phyloP scores from a whole-genome alignment of 2,113 vertebrate species.

The Plecotus auritus region DNA sequence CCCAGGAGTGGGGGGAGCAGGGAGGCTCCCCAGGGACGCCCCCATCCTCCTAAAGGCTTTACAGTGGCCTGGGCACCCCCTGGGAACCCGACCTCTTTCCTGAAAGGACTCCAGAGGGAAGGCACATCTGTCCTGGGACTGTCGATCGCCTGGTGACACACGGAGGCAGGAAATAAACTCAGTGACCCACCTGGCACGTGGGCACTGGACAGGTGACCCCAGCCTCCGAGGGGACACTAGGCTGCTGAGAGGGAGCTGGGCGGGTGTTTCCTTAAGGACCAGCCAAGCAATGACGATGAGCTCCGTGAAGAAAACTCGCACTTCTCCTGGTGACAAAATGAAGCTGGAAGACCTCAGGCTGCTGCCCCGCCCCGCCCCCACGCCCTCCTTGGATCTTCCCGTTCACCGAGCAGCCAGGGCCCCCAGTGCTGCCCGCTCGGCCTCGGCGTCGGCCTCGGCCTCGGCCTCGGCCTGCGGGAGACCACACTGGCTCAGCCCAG shows the following conservation, averaged over 20 bases:
- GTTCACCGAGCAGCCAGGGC: no score
- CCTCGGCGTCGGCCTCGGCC: no score
- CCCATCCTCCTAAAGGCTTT: not conserved
- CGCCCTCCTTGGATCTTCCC: no score
- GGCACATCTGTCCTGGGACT: accelerated
- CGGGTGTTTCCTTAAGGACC: not conserved
- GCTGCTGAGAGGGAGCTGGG: not conserved
- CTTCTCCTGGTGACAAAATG: not conserved
- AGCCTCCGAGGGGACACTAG: not conserved
- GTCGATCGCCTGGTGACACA: not conserved
- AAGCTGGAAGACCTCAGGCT: not conserved
- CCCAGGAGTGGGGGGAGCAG: not conserved
- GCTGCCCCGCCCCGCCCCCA: no score
- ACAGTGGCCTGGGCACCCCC: not conserved
- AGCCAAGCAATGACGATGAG: not conserved
- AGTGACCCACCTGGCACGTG: accelerated
- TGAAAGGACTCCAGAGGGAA: not conserved
- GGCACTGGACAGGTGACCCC: not conserved
- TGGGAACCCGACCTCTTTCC: no score
- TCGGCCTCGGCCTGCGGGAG: no score
- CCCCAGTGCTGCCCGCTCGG: no score
- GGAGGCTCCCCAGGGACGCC: no score
- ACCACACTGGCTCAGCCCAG: no score
- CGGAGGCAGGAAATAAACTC: not conserved
- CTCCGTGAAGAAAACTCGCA: not conserved